These are phyloP conservation scores for Columba guinea DNA, from an alignment of 2,797 vertebrate genomes.

Conservation along the genomic window DNA sequence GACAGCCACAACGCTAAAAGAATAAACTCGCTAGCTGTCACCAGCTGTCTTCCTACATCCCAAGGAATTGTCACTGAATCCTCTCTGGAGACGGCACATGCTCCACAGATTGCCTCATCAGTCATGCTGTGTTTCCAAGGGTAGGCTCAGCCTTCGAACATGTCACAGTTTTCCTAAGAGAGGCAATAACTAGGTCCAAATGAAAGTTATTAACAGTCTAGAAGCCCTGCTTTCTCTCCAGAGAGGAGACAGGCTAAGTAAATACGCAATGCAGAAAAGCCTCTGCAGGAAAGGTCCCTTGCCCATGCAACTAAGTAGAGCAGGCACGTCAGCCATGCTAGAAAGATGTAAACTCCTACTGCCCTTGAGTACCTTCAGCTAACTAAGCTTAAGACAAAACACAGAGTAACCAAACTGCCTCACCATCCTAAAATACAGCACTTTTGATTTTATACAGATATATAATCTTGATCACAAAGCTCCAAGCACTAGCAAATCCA, in stretches of 20 bases:
- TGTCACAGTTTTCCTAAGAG: background rate
- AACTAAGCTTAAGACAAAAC: background rate
- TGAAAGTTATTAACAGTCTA: background rate
- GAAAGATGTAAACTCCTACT: background rate
- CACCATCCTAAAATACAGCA: background rate
- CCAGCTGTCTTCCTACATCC: background rate
- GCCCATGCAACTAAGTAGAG: background rate
- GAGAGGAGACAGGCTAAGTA: background rate
- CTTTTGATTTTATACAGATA: background rate
- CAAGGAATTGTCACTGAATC: background rate
- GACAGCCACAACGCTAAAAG: background rate
- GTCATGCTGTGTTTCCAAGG: background rate
- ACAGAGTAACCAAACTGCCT: background rate
- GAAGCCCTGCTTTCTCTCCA: background rate
- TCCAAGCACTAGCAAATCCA: background rate
- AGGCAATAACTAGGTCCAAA: background rate
- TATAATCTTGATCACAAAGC: background rate
- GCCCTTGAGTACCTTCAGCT: background rate
- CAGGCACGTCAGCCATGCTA: too few relatives aligned
- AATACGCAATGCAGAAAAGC: background rate
- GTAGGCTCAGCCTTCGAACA: background rate
- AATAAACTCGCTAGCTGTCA: background rate
- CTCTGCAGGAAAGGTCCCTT: background rate
- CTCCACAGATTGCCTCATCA: background rate
- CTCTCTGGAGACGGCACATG: background rate